These are phyloP conservation scores for Torymus aiolomorphi DNA, from an alignment of 2,888 invertebrate genomes.

Conservation along the genomic window DNA sequence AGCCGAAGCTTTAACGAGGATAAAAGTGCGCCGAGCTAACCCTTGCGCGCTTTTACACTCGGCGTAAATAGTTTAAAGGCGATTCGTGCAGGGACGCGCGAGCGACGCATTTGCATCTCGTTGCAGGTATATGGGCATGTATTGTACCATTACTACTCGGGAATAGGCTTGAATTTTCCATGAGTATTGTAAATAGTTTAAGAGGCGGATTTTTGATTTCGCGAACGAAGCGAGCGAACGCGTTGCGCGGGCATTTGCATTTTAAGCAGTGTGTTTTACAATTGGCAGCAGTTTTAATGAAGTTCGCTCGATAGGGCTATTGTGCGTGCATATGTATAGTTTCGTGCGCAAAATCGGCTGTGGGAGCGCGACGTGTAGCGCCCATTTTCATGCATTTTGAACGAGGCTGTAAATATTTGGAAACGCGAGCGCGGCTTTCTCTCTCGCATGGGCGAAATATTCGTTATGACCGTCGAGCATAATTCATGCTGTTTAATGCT, in stretches of 20 bases:
- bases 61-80: too few relatives aligned
- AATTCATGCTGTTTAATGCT: slow-evolving; percentile 26
- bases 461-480: slow-evolving; percentile 20
- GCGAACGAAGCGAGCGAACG: neutral
- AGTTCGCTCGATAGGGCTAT: neutral
- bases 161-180: neutral
- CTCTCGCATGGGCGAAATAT: neutral
- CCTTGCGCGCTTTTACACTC: neutral
- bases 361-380: neutral
- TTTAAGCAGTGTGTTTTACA: slow-evolving; percentile 16
- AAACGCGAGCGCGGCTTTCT: too few relatives aligned
- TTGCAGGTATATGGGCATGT: too few relatives aligned
- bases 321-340: slow-evolving; percentile 16
- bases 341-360: slow-evolving; percentile 17
- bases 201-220: slow-evolving; percentile 9
- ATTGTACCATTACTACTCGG: too few relatives aligned
- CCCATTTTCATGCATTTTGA: slow-evolving; percentile 47
- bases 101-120: too few relatives aligned
- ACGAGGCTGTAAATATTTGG: slow-evolving; percentile 47
- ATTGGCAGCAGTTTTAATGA: slow-evolving; percentile 30
- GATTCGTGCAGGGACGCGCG: too few relatives aligned
- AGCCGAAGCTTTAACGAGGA: too few relatives aligned
- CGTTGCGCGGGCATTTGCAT: slow-evolving; percentile 26
- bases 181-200: slow-evolving; percentile 13
- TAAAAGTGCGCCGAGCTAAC: neutral